phyloP scores from a whole-genome alignment of 2,888 invertebrate genomes.

The Beris morrisii region DNA sequence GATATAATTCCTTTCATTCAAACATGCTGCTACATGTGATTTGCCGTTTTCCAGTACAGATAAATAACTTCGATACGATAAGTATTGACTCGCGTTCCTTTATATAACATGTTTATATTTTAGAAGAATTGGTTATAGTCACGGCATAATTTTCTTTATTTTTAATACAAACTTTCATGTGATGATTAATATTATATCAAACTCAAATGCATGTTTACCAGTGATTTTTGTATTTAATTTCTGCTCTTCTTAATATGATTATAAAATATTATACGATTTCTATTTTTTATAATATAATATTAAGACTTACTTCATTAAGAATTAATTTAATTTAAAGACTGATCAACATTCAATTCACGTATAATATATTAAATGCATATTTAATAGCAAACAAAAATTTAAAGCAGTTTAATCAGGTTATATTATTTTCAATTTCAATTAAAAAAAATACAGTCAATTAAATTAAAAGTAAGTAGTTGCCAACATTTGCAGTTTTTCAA shows the following conservation, averaged over 20 bases:
- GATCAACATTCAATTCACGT: no score
- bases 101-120: neutral
- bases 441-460: no score
- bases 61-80: neutral
- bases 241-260: neutral
- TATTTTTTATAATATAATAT: neutral
- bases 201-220: conserved; percentile 1
- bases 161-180: neutral
- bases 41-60: neutral
- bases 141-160: conserved; percentile 18
- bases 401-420: no score
- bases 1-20: neutral
- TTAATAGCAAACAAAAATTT: no score
- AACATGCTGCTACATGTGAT: neutral
- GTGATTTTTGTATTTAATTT: conserved; percentile 25
- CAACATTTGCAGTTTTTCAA: neutral
- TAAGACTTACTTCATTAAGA: neutral
- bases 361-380: no score
- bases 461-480: no score
- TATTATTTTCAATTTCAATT: no score
- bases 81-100: neutral
- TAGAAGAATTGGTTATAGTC: conserved; percentile 4
- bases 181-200: no score
- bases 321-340: no score
- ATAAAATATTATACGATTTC: neutral